phyloP scores from a whole-genome alignment of 1,140 invertebrate species.

The Reticulitermes speratus region DNA sequence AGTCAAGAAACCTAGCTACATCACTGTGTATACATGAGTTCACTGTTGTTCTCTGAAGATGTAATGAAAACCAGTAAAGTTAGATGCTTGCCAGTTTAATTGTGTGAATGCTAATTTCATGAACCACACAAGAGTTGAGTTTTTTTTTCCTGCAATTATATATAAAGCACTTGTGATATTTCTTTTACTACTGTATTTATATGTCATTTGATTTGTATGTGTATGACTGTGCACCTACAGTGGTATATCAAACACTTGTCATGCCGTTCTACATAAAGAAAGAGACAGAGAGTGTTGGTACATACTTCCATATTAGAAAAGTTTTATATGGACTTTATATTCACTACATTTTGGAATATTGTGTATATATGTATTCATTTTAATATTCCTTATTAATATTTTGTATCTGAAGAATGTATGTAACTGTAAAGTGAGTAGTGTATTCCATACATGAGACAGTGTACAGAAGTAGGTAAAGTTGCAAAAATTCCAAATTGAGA shows the following conservation, averaged over 20 bases:
- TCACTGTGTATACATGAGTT: background rate
- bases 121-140: background rate
- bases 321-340: background rate
- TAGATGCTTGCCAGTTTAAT: background rate
- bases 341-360: background rate
- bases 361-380: background rate
- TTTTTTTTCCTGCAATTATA: background rate
- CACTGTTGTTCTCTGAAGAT: background rate
- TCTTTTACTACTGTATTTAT: slow-evolving; percentile 1
- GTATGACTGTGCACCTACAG: background rate
- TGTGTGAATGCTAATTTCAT: background rate
- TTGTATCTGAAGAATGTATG: background rate
- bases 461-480: too few species aligned
- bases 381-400: background rate
- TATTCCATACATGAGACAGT: background rate
- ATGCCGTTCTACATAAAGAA: background rate
- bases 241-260: background rate
- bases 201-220: background rate
- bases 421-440: background rate
- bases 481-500: too few species aligned
- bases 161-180: slow-evolving; percentile 1
- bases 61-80: background rate
- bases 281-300: background rate
- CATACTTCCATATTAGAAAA: background rate
- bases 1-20: too few species aligned